A percentile compares a stretch with the other conserved stretches of the same genome.
phyloP scores from a whole-genome alignment of 2,888 invertebrate genomes.

The Salpingus planirostris region DNA sequence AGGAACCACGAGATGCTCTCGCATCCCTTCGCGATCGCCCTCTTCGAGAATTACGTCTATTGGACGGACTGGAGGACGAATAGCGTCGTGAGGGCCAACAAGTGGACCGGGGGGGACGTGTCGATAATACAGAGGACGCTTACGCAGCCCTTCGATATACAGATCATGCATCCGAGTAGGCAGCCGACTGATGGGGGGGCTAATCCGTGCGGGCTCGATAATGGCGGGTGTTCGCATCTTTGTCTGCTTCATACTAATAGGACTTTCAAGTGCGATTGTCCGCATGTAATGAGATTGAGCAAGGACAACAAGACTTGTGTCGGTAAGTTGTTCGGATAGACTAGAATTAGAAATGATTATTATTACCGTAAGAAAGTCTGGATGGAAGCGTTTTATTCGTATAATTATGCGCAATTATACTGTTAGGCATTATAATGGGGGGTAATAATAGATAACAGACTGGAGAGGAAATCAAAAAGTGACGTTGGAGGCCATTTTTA shows the following conservation, averaged over 20 bases:
- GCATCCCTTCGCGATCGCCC: slow-evolving; percentile 82
- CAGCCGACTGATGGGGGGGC: slow-evolving; percentile 51
- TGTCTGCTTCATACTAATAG: slow-evolving; percentile 62
- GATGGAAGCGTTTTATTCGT: too few relatives aligned
- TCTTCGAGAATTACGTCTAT: slow-evolving; percentile 80
- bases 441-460: too few relatives aligned
- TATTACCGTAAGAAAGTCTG: too few relatives aligned
- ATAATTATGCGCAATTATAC: too few relatives aligned
- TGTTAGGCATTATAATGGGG: too few relatives aligned
- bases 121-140: slow-evolving; percentile 71
- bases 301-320: slow-evolving; percentile 57
- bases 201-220: slow-evolving; percentile 61
- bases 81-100: slow-evolving; percentile 77
- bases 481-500: too few relatives aligned
- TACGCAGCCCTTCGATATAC: slow-evolving; percentile 86
- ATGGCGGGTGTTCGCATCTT: slow-evolving; percentile 74
- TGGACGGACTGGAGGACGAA: slow-evolving; percentile 93
- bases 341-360: too few relatives aligned
- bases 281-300: slow-evolving; percentile 74
- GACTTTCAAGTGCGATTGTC: slow-evolving; percentile 69
- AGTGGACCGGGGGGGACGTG: slow-evolving; percentile 76
- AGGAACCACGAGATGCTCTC: slow-evolving; percentile 65
- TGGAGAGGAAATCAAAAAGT: too few relatives aligned
- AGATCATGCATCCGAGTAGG: slow-evolving; percentile 68
- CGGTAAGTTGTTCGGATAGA: slow-evolving; percentile 50